A percentile compares a stretch with the other conserved stretches of the same genome.
phyloP scores from a whole-genome alignment of 2,888 invertebrate species.

The Trissolcus brochymenae region DNA sequence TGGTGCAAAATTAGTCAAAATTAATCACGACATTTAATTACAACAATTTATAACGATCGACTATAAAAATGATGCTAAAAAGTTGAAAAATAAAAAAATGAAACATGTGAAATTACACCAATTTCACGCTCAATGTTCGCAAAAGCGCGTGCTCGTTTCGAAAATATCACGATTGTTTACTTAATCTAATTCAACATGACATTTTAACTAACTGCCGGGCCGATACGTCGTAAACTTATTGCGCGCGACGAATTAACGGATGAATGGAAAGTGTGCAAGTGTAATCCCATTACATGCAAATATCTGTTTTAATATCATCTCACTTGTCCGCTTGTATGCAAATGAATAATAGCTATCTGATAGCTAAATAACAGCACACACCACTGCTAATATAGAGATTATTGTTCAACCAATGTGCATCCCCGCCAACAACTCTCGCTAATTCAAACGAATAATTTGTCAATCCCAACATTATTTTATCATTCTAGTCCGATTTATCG shows the following conservation, averaged over 20 bases:
- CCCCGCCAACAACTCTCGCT: no score
- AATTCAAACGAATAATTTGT: no score
- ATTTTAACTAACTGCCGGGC: slow-evolving; percentile 20
- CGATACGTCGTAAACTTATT: slow-evolving; percentile 27
- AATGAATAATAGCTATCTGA: slow-evolving; percentile 17
- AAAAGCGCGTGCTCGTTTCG: not conserved
- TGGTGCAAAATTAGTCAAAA: no score
- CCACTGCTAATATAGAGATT: slow-evolving; percentile 1
- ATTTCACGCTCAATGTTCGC: not conserved
- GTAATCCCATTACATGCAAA: slow-evolving; percentile 20
- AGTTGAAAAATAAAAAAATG: not conserved
- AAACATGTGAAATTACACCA: not conserved
- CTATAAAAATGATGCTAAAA: no score
- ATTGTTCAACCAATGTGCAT: not conserved
- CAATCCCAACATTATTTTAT: no score
- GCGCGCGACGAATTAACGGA: slow-evolving; percentile 19
- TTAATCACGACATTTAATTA: no score
- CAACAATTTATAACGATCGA: no score
- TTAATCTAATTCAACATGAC: slow-evolving; percentile 11
- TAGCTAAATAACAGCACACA: not conserved
- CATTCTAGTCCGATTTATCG: no score
- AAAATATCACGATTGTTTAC: slow-evolving; percentile 12
- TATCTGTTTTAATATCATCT: slow-evolving; percentile 37
- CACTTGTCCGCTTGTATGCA: slow-evolving; percentile 24
- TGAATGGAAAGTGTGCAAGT: slow-evolving; percentile 2